Evolutionary conservation across 2,797 vertebrate species (phyloP).

Genomic region (Melanotaenia trifasciata): DNA sequence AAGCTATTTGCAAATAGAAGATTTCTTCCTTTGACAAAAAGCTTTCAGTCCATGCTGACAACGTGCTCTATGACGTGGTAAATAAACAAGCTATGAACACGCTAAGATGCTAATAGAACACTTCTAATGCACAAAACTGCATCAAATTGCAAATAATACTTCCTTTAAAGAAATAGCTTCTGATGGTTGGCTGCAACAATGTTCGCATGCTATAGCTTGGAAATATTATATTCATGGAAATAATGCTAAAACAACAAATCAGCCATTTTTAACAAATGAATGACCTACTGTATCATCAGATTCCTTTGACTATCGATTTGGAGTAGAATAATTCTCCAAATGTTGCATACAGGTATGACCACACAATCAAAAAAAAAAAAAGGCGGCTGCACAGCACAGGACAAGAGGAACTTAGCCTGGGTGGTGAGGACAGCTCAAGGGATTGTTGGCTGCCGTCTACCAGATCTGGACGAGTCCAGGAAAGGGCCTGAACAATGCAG

Average conservation of each 20-base stretch:
- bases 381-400: no score
- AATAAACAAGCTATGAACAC: not conserved
- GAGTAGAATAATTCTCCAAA: not conserved
- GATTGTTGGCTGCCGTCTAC: no score
- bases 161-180: not conserved
- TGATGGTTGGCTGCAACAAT: not conserved
- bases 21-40: conserved; percentile 22
- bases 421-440: no score
- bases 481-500: no score
- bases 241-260: not conserved
- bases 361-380: no score
- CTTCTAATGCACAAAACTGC: not conserved
- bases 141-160: not conserved
- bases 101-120: not conserved
- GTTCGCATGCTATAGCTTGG: conserved; percentile 1
- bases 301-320: not conserved
- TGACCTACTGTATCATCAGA: not conserved
- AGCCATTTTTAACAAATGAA: not conserved
- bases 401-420: no score
- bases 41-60: conserved; percentile 10
- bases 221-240: not conserved
- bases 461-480: no score
- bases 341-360: not conserved
- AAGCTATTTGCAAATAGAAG: conserved; percentile 9
- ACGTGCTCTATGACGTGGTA: not conserved